These are phyloP conservation scores for Thalassophryne amazonica DNA, from an alignment of 2,797 vertebrate genomes.

Conservation along the genomic window DNA sequence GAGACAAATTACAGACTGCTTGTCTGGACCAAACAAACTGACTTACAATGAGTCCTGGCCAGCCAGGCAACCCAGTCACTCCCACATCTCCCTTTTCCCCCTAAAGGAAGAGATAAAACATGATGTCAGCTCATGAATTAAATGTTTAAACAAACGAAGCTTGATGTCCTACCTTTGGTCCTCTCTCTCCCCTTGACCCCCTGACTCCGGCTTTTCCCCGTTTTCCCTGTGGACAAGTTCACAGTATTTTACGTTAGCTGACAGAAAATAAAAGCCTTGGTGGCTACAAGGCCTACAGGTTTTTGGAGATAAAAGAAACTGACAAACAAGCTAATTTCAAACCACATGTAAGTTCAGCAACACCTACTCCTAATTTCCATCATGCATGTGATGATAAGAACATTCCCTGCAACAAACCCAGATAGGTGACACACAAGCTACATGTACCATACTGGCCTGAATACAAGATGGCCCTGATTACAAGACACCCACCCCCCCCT, in stretches of 20 bases:
- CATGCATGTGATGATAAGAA: too few species aligned
- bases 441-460: too few species aligned
- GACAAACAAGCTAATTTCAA: too few species aligned
- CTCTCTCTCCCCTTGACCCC: conserved; percentile 76
- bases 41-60: conserved; percentile 83
- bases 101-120: conserved; percentile 58
- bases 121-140: background rate
- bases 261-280: conserved; percentile 2
- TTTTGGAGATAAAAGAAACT: too few species aligned
- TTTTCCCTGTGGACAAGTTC: conserved; percentile 76
- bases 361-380: too few species aligned
- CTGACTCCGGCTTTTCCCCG: conserved; percentile 81
- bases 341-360: background rate
- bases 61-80: conserved; percentile 72
- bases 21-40: background rate
- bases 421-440: too few species aligned
- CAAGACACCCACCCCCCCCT: too few species aligned
- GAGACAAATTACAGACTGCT: too few species aligned
- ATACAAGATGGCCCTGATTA: too few species aligned
- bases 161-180: conserved; percentile 78
- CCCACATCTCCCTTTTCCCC: conserved; percentile 77
- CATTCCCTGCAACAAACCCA: too few species aligned
- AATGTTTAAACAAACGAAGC: background rate
- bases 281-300: too few species aligned
- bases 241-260: conserved; percentile 29